phyloP scores from a whole-genome alignment of 2,113 vertebrate genomes.

The Thinocorus orbignyianus region DNA sequence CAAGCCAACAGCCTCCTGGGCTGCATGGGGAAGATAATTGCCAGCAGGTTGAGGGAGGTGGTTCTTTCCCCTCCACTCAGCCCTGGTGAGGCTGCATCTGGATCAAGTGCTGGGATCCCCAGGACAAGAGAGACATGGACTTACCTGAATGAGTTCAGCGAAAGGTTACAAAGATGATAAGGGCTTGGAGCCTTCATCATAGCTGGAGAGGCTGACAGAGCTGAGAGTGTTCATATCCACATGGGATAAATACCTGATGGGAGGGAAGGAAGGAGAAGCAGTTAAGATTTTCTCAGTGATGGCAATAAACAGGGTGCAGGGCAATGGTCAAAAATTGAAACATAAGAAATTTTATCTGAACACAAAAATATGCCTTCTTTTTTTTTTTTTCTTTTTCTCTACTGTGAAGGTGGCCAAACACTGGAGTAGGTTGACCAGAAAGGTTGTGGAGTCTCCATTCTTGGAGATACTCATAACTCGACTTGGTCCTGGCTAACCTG shows the following conservation, averaged over 20 bases:
- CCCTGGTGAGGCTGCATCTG: background rate
- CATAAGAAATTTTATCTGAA: background rate
- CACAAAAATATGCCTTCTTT: background rate
- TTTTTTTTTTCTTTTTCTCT: background rate
- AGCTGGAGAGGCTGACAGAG: background rate
- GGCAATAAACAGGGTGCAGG: background rate
- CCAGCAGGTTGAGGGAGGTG: background rate
- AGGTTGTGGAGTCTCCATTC: background rate
- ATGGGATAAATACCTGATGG: background rate
- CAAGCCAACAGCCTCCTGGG: background rate
- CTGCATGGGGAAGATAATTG: background rate
- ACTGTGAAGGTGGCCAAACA: background rate
- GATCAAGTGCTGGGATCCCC: background rate
- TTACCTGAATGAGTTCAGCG: background rate
- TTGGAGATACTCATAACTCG: background rate
- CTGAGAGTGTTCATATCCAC: background rate
- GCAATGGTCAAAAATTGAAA: background rate
- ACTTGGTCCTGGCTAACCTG: background rate
- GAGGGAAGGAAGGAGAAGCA: background rate
- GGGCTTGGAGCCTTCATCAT: background rate
- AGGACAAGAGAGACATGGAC: background rate
- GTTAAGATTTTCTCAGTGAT: background rate
- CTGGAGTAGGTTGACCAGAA: background rate
- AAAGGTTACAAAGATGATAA: background rate
- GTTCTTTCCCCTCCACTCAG: background rate